A percentile compares a stretch with the other conserved stretches of the same genome.
phyloP scores from a whole-genome alignment of 2,888 invertebrate genomes.

The Stenodema calcarata region DNA sequence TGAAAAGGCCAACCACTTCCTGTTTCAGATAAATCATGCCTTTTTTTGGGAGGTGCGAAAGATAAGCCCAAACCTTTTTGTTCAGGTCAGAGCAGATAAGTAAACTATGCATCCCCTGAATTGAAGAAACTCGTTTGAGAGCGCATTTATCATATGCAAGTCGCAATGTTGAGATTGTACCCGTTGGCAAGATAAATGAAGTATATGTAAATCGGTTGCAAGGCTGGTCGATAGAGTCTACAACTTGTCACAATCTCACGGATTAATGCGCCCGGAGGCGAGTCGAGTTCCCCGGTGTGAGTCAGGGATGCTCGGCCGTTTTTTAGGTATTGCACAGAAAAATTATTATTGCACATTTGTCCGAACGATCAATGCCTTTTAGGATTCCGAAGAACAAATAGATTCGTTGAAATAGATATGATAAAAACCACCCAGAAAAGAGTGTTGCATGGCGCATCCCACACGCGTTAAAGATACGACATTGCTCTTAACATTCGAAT shows the following conservation, averaged over 20 bases:
- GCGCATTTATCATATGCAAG: not conserved
- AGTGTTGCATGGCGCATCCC: no score
- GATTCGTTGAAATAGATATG: no score
- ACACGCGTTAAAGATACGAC: no score
- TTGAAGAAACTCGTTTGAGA: not conserved
- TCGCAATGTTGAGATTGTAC: not conserved
- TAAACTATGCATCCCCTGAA: not conserved
- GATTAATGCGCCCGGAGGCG: slow-evolving; percentile 11
- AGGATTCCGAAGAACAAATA: not conserved
- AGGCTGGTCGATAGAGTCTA: not conserved
- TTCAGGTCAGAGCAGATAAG: not conserved
- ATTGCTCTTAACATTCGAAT: no score
- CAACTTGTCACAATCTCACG: slow-evolving; percentile 28
- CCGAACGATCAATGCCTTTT: not conserved
- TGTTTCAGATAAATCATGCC: not conserved
- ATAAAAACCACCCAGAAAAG: no score
- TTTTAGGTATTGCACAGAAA: not conserved
- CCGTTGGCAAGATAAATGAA: slow-evolving; percentile 23
- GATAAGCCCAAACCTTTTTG: not conserved
- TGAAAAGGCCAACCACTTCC: no score
- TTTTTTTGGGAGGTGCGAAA: not conserved
- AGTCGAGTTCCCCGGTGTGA: not conserved
- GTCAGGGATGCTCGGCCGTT: not conserved
- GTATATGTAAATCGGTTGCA: slow-evolving; percentile 13
- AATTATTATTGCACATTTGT: not conserved